Percentiles rank a stretch among this genome's conserved stretches.
These are phyloP conservation scores for Neuroterus valhalla DNA, from an alignment of 1,140 invertebrate genomes.

Conservation along the genomic window DNA sequence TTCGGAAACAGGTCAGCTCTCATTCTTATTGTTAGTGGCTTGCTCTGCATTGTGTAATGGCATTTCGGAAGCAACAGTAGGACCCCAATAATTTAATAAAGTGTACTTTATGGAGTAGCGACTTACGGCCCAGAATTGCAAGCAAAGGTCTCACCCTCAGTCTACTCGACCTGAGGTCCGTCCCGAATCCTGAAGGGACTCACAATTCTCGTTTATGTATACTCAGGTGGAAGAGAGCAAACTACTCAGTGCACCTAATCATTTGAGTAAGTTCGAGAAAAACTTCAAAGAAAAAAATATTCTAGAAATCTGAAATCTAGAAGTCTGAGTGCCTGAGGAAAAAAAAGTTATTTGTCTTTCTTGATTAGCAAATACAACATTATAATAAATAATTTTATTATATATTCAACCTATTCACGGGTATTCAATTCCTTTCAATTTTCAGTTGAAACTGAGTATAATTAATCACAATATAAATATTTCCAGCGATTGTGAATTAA, in stretches of 20 bases:
- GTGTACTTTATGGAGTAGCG: neutral
- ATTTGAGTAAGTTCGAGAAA: neutral
- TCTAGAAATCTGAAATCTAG: too few species aligned
- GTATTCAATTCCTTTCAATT: too few species aligned
- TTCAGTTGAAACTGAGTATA: too few species aligned
- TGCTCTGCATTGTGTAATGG: constrained; percentile 9
- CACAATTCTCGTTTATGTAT: constrained; percentile 10
- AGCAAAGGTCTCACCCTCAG: neutral
- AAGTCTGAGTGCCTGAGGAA: too few species aligned
- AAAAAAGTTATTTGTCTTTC: too few species aligned
- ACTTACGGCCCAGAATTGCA: constrained; percentile 23
- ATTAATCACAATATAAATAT: too few species aligned
- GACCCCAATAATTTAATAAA: constrained; percentile 31
- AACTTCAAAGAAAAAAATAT: neutral
- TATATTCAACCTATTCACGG: too few species aligned
- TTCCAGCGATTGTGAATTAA: too few species aligned
- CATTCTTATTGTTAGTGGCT: neutral
- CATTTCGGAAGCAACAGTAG: constrained; percentile 28
- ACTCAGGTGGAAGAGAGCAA: neutral
- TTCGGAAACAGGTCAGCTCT: constrained; percentile 24
- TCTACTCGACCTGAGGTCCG: neutral
- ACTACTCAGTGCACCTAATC: constrained; percentile 12
- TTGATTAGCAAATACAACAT: too few species aligned
- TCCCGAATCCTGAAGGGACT: neutral
- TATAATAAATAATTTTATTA: too few species aligned